These are phyloP conservation scores for Enteromius treurensis DNA, from an alignment of 2,797 vertebrate species.

Conservation along the genomic window DNA sequence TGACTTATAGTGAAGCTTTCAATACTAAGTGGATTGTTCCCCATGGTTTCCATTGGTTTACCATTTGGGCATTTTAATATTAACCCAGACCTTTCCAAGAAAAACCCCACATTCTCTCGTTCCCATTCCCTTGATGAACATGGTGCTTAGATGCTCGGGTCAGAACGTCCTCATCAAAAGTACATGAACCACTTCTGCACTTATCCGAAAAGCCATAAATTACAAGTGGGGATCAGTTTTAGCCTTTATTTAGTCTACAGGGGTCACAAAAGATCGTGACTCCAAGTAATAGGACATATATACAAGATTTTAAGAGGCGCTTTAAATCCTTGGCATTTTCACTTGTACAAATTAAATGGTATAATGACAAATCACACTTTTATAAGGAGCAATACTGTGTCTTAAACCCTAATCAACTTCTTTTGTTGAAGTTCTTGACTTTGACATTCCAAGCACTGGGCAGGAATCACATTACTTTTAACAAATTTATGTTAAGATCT, in stretches of 20 bases:
- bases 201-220: constrained; percentile 51
- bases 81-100: constrained; percentile 50
- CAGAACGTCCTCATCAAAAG: constrained; percentile 43
- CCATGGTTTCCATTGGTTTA: constrained; percentile 16
- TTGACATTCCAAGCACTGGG: constrained; percentile 40
- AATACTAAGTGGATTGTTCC: constrained; percentile 19
- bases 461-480: not conserved
- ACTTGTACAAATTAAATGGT: not conserved
- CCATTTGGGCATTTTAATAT: constrained; percentile 44
- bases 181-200: constrained; percentile 31
- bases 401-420: constrained; percentile 7
- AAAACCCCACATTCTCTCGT: constrained; percentile 32
- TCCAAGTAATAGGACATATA: constrained; percentile 23
- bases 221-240: constrained; percentile 46
- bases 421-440: constrained; percentile 18
- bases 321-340: not conserved
- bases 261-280: constrained; percentile 12
- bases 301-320: not conserved
- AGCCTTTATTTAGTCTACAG: constrained; percentile 51
- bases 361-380: constrained; percentile 14
- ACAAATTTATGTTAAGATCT: constrained; percentile 6
- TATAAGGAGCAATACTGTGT: not conserved
- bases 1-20: constrained; percentile 44
- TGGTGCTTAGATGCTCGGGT: constrained; percentile 18
- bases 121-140: constrained; percentile 30